These are phyloP conservation scores for Bolborhynchus lineola DNA, from an alignment of 2,113 vertebrate genomes.

Conservation along the genomic window DNA sequence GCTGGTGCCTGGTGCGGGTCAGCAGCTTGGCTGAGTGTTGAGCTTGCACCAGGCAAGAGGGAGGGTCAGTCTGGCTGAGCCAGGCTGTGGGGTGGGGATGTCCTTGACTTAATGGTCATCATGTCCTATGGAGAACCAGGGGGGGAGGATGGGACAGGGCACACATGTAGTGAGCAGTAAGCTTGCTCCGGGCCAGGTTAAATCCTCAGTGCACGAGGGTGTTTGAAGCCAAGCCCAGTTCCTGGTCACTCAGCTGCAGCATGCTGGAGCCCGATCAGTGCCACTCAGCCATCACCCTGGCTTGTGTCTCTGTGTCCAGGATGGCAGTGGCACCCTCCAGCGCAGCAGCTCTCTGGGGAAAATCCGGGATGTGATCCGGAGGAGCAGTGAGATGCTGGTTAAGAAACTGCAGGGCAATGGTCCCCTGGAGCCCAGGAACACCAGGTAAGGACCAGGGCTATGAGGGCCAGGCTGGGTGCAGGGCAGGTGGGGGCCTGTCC, in stretches of 20 bases:
- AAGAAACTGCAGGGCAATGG: constrained; percentile 92
- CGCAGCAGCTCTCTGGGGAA: constrained; percentile 92
- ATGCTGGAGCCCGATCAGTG: background rate
- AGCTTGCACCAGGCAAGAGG: background rate
- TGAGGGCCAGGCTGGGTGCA: accelerated
- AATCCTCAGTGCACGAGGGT: background rate
- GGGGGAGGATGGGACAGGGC: background rate
- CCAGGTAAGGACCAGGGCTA: constrained; percentile 59
- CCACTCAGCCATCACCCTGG: background rate
- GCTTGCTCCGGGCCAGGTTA: background rate
- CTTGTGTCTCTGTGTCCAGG: constrained; percentile 78
- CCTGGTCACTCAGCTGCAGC: background rate
- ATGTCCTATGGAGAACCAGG: background rate
- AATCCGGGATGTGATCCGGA: constrained; percentile 88
- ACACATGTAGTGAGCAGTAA: background rate
- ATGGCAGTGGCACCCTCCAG: constrained; percentile 88
- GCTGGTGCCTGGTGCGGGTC: background rate
- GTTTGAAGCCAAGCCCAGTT: background rate
- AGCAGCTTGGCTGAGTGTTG: background rate
- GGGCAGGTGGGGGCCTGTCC: background rate
- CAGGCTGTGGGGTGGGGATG: accelerated
- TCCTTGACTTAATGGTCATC: background rate
- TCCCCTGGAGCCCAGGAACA: constrained; percentile 82
- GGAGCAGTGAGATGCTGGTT: constrained; percentile 95
- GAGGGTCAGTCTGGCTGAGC: background rate